Base-by-base conservation (phyloP, 1,140 invertebrate species). In the Ooceraea biroi region DNA sequence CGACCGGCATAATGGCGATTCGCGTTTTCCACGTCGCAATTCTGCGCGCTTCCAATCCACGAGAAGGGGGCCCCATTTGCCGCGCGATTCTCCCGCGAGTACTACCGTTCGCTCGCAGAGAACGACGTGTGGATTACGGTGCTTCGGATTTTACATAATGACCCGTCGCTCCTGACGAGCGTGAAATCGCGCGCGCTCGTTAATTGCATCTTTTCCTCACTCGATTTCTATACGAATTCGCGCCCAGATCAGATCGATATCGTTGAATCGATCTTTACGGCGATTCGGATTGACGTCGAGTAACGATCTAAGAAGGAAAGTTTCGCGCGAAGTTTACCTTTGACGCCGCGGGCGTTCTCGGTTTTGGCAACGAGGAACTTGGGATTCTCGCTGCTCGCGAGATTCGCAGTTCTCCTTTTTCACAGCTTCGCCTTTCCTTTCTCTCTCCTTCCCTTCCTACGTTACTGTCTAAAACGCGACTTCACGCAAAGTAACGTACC, bases 281-380 rank as follows among this genome's bases (percentile, higher is more conserved):
- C 58, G n/a, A 52, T 61, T 2, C 4, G n/a, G 12, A 61, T 76
- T 19, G 22, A 48, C 44, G 63, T 63, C n/a, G 30, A 12, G 36
- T 57, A 12, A 4, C 27, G 58, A 63, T 65, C 8, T 17, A 52
- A 36, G 17, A 3, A 57, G 19, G 48, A 68, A 78, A 78, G 50
- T 44, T 78, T 46, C 11, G 48, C 63, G 48, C 44, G 27, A 68
- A 78, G 61, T 78, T 78, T 78, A 66, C 5, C 19, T 66, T 57
- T 17, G 63, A 44, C 22, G 50, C 61, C 30, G 19, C 27, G 48
- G 48, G 74, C 61, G 48, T 55, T 76, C 44, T 22, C 12, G 17
- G 30, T 41, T 77, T 77, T 30, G 46, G 17, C 44, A 12, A 19
- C 27, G 12, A 36, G 30, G 55, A 66, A 68, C 48, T 78, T 78